Conservation (phyloP, 2,797 vertebrate species). For the Gambelia wislizenii region DNA sequence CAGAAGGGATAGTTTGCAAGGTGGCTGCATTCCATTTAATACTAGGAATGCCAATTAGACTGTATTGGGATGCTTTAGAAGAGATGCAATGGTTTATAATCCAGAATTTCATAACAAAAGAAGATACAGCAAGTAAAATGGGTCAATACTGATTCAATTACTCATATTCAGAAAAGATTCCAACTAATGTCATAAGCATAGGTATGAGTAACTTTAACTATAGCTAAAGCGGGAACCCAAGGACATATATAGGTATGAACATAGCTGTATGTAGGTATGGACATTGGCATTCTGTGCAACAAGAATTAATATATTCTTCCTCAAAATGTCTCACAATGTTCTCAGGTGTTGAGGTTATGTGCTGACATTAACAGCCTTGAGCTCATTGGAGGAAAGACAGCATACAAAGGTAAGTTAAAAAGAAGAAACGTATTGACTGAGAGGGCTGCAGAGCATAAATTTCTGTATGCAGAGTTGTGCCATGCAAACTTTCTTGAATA, state of each 20-base stretch:
- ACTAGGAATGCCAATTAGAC: background rate
- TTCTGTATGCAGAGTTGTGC: too few species aligned
- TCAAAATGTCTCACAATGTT: too few species aligned
- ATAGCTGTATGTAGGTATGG: background rate
- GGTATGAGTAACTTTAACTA: background rate
- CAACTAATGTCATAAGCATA: accelerated
- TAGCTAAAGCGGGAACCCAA: background rate
- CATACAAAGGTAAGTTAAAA: too few species aligned
- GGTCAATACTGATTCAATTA: background rate
- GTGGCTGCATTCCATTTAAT: background rate
- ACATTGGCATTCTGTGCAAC: background rate
- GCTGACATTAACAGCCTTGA: too few species aligned
- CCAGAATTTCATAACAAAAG: conserved; percentile 13
- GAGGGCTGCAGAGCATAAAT: too few species aligned
- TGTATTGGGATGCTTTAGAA: background rate
- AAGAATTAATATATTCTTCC: background rate
- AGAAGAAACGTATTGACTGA: too few species aligned
- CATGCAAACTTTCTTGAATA: too few species aligned
- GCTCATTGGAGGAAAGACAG: too few species aligned
- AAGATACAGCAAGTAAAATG: background rate
- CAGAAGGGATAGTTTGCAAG: background rate
- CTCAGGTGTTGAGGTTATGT: too few species aligned
- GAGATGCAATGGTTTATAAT: background rate
- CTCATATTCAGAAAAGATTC: background rate
- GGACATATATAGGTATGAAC: background rate